These are phyloP conservation scores for Campoletis raptor DNA, from an alignment of 2,888 invertebrate genomes.

Conservation along the genomic window DNA sequence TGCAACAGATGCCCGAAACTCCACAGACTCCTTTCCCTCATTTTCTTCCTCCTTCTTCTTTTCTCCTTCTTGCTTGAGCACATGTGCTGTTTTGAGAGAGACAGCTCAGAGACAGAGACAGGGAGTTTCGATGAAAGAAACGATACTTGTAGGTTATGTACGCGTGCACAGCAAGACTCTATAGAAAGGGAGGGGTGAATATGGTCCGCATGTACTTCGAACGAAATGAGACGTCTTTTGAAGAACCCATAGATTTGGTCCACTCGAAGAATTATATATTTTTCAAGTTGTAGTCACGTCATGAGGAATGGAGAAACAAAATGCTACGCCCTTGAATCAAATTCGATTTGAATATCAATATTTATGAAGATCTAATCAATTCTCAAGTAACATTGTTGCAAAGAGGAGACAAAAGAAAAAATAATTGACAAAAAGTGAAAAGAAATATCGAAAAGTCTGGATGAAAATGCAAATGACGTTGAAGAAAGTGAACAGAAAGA, in stretches of 20 bases:
- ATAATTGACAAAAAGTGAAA: background rate
- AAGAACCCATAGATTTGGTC: background rate
- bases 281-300: background rate
- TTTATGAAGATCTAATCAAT: background rate
- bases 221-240: background rate
- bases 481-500: background rate
- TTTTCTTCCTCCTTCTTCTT: conserved; percentile 55
- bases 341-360: background rate
- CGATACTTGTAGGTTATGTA: conserved; percentile 42
- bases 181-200: background rate
- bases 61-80: conserved; percentile 46
- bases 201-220: conserved; percentile 6
- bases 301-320: background rate
- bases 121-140: conserved; percentile 34
- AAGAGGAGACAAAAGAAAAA: background rate
- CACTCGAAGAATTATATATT: background rate
- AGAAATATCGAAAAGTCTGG: background rate
- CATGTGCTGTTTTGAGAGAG: conserved; percentile 57
- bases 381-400: background rate
- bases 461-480: background rate
- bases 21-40: conserved; percentile 53
- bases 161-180: conserved; percentile 10
- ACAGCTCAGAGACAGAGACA: conserved; percentile 6
- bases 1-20: conserved; percentile 82
- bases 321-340: background rate